These are phyloP conservation scores for Phlogophora meticulosa DNA, from an alignment of 2,888 invertebrate genomes.

Conservation along the genomic window DNA sequence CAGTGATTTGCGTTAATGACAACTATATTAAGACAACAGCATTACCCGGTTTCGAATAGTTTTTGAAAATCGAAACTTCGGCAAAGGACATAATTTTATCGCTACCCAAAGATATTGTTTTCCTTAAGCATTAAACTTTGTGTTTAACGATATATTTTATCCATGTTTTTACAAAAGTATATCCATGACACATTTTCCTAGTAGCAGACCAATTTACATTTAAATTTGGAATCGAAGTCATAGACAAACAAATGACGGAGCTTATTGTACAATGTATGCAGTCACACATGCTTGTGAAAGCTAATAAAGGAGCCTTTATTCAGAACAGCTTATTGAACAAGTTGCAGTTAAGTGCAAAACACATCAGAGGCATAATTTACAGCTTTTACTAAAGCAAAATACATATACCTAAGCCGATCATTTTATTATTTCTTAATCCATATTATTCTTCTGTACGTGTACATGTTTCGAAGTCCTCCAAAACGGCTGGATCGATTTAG, in stretches of 20 bases:
- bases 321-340: background rate
- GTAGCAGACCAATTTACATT: background rate
- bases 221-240: slow-evolving; percentile 8
- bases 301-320: background rate
- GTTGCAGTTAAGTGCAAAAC: background rate
- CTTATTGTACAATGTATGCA: slow-evolving; percentile 18
- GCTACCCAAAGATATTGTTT: background rate
- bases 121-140: background rate
- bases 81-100: background rate
- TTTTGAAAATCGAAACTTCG: too few relatives aligned
- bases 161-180: background rate
- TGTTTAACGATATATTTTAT: slow-evolving; percentile 1
- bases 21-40: too few relatives aligned
- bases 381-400: background rate
- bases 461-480: too few relatives aligned
- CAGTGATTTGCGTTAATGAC: too few relatives aligned
- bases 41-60: too few relatives aligned
- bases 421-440: too few relatives aligned
- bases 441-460: too few relatives aligned
- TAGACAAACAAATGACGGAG: slow-evolving; percentile 8
- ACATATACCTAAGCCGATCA: too few relatives aligned
- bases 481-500: too few relatives aligned
- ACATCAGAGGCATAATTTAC: background rate
- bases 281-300: slow-evolving; percentile 13
- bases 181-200: background rate